Conservation (phyloP, 2,888 invertebrate genomes). For the Cephus runcator region DNA sequence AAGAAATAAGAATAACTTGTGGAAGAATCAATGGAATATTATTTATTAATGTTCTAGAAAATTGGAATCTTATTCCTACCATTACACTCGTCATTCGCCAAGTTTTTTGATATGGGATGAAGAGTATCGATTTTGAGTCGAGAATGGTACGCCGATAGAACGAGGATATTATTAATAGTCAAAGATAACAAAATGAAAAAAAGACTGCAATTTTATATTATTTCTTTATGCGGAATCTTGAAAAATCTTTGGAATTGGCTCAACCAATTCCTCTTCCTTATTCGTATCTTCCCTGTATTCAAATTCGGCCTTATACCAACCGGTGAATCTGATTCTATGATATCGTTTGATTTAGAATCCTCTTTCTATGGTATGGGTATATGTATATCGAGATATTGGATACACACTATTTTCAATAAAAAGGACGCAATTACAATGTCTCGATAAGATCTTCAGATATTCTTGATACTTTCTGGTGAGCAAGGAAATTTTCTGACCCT, state of each 20-base stretch:
- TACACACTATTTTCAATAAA: background rate
- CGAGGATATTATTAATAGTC: background rate
- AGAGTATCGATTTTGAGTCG: background rate
- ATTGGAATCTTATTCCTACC: background rate
- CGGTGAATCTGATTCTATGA: slow-evolving; percentile 22
- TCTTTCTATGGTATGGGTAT: background rate
- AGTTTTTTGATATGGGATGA: background rate
- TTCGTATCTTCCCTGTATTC: slow-evolving; percentile 22
- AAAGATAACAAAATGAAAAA: background rate
- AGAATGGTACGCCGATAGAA: background rate
- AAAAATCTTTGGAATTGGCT: background rate
- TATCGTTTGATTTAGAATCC: slow-evolving; percentile 15
- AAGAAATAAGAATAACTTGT: background rate
- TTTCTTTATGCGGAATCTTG: background rate
- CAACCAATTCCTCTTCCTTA: background rate
- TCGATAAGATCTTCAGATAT: background rate
- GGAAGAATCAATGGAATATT: background rate
- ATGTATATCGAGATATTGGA: background rate
- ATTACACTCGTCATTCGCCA: background rate
- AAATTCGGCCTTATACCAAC: slow-evolving; percentile 27
- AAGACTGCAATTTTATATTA: background rate
- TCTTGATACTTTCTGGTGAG: background rate
- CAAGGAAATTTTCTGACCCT: background rate
- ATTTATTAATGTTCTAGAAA: background rate
- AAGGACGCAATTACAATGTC: background rate